Evolutionary conservation across 2,797 vertebrate species (phyloP), one percentile per base, ranked within the genome.

Genomic region (Gymnothorax reevesii): DNA sequence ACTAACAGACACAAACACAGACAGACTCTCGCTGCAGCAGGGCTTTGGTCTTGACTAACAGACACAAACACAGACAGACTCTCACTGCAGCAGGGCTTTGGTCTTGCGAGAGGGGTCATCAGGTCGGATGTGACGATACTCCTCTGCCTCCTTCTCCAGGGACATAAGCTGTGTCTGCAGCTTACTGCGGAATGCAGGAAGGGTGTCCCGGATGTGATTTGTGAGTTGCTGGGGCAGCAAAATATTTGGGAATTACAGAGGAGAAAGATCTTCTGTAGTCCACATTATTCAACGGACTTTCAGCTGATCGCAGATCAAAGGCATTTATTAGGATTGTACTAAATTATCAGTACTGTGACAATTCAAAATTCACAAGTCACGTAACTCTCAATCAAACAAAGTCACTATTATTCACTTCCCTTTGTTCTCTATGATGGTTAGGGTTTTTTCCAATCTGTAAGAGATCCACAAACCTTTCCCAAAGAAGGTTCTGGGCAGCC

Each of bases 131-230:
- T 97, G 95, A 90, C 91, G 97, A 92, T 95, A 98, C 85, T 94
- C 94, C 75, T 97, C 96, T 4, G 96, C 97, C 91, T 99, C 97
- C 87, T 97, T 97, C 88, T 97, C 96, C 90, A 98, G 92, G 42
- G 95, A 93, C 85, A 97, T 93, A 87, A 98, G 90, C 86, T 98
- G 96, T 57, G 91, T 92, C 93, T 98, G 97, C 2, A 99, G 95
- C 85, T 95, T 96, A 93, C 93, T 95, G 85, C 96, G 94, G 92
- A 98, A 96, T 83, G 92, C 95, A 71, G 97, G 97, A 88, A 98
- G 91, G 0, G 95, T 97, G 64, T 98, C 97, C 80, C 97, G 95
- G 90, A 98, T 99, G 92, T 99, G 98, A 92, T 98, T 97, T 90
- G 97, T 99, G 90, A 99, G 96, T 97, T 98, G 97, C 97, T 97